Evolutionary conservation across 2,797 vertebrate genomes (phyloP).

Genomic region (Gymnopithys bicolor): DNA sequence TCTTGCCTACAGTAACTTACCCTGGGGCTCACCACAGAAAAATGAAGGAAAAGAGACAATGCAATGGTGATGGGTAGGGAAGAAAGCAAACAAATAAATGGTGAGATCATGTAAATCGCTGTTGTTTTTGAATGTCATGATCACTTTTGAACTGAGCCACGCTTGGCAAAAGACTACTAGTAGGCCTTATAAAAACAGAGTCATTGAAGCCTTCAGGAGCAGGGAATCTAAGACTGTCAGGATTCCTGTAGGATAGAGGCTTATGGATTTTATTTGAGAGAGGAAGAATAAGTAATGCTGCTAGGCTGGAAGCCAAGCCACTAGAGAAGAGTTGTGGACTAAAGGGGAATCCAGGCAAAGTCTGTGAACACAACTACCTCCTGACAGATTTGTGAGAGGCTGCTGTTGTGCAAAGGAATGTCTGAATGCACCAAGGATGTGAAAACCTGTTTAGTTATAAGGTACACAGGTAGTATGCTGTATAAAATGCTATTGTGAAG

Average conservation of each 20-base stretch:
- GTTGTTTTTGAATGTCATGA: neutral
- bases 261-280: neutral
- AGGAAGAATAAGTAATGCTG: neutral
- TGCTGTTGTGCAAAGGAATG: neutral
- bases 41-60: neutral
- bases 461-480: neutral
- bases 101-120: neutral
- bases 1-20: neutral
- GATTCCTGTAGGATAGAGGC: neutral
- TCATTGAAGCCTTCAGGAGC: neutral
- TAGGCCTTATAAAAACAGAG: neutral
- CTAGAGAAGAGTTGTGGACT: neutral
- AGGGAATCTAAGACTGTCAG: neutral
- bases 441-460: neutral
- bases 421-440: neutral
- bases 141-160: neutral
- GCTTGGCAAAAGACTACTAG: neutral
- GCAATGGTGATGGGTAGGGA: neutral
- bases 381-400: neutral
- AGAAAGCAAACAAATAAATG: neutral
- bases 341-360: neutral
- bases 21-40: neutral
- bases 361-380: neutral
- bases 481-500: neutral
- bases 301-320: constrained; percentile 14